Percentiles rank a stretch among this genome's conserved stretches.
Evolutionary conservation across 2,797 vertebrate species (phyloP).

Genomic region (Buceros bicornis): DNA sequence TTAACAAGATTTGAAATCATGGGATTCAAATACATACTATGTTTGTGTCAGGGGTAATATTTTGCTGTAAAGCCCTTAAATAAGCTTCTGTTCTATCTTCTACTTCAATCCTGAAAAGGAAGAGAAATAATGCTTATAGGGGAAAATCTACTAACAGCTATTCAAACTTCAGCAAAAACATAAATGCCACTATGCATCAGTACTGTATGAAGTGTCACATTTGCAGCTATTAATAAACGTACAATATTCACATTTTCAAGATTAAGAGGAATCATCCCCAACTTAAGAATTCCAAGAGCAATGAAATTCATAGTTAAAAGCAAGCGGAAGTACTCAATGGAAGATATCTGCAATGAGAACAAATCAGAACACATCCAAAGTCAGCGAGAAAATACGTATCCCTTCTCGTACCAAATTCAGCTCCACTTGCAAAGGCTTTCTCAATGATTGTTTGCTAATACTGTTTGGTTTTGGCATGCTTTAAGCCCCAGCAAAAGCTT

Average conservation of each 20-base stretch:
- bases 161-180: background rate
- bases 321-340: background rate
- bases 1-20: background rate
- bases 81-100: constrained; percentile 91
- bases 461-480: background rate
- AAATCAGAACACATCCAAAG: background rate
- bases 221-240: background rate
- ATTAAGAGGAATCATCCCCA: background rate
- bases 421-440: background rate
- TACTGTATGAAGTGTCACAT: background rate
- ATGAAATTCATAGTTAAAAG: background rate
- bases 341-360: background rate
- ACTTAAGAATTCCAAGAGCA: background rate
- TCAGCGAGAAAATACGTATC: background rate
- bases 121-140: background rate
- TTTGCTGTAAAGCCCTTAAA: constrained; percentile 87
- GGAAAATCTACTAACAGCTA: background rate
- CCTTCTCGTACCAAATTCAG: background rate
- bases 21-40: constrained; percentile 83
- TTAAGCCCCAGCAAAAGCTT: background rate
- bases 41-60: constrained; percentile 83
- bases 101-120: constrained; percentile 85
- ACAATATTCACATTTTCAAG: background rate
- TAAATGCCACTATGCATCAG: background rate
- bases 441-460: background rate